Percentiles rank a stretch among this genome's conserved stretches.
phyloP scores from a whole-genome alignment of 2,888 invertebrate species.

The Clivina fossor region DNA sequence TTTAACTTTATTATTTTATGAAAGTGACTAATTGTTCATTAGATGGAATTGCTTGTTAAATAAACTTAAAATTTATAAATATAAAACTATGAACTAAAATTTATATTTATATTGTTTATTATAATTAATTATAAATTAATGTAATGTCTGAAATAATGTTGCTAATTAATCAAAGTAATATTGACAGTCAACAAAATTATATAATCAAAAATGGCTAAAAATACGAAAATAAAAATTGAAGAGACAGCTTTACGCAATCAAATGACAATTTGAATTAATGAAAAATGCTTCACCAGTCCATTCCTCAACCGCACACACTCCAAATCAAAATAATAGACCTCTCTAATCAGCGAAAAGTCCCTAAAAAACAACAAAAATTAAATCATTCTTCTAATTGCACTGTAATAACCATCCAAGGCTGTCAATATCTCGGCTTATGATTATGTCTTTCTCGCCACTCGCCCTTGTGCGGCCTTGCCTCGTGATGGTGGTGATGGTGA shows the following conservation, averaged over 20 bases:
- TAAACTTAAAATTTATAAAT: neutral
- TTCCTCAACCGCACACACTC: no score
- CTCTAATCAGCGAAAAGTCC: no score
- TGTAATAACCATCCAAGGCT: slow-evolving; percentile 50
- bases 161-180: neutral
- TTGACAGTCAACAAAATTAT: neutral
- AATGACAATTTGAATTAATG: no score
- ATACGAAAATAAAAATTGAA: no score
- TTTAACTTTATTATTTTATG: no score
- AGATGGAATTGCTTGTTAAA: neutral
- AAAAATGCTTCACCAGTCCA: no score
- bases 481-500: slow-evolving; percentile 76
- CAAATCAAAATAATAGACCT: no score
- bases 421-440: slow-evolving; percentile 59
- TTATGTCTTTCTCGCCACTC: slow-evolving; percentile 58
- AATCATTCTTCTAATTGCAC: slow-evolving; percentile 47
- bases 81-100: neutral
- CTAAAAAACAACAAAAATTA: no score
- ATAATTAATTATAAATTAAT: no score
- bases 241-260: no score
- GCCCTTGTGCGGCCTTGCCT: slow-evolving; percentile 58
- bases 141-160: no score
- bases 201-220: slow-evolving; percentile 7
- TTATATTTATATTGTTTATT: neutral
- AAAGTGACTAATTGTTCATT: no score